phyloP scores from a whole-genome alignment of 2,113 vertebrate species.

The Empidonax alnorum region DNA sequence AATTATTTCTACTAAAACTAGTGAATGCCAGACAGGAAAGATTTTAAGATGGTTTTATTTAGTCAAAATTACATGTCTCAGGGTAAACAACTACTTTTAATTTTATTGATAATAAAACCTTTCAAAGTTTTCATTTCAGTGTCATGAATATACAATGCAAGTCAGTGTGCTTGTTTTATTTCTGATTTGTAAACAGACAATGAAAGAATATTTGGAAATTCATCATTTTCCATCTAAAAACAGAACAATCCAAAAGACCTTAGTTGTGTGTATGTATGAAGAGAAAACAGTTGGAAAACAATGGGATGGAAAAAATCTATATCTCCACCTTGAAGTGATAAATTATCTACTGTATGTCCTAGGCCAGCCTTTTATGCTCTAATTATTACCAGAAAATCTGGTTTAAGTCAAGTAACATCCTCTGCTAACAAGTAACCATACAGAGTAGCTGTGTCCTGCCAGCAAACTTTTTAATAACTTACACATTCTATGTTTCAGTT shows the following conservation, averaged over 20 bases:
- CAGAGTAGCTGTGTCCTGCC: not conserved
- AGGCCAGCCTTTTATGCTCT: not conserved
- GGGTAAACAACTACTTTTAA: not conserved
- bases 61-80: not conserved
- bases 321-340: not conserved
- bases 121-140: not conserved
- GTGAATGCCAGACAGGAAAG: not conserved
- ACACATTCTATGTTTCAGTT: not conserved
- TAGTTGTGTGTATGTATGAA: not conserved
- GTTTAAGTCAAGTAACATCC: not conserved
- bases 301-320: not conserved
- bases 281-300: not conserved
- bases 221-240: not conserved
- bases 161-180: not conserved
- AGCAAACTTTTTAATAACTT: not conserved
- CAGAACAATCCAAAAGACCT: not conserved
- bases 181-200: not conserved
- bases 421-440: not conserved
- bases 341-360: not conserved
- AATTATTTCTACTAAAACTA: not conserved
- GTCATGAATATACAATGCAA: not conserved
- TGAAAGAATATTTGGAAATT: not conserved
- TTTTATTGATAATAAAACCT: not conserved
- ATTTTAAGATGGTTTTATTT: not conserved
- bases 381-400: conserved; percentile 23